Base-by-base conservation (phyloP, 2,888 invertebrate species). In the Dorcus parallelipipedus region DNA sequence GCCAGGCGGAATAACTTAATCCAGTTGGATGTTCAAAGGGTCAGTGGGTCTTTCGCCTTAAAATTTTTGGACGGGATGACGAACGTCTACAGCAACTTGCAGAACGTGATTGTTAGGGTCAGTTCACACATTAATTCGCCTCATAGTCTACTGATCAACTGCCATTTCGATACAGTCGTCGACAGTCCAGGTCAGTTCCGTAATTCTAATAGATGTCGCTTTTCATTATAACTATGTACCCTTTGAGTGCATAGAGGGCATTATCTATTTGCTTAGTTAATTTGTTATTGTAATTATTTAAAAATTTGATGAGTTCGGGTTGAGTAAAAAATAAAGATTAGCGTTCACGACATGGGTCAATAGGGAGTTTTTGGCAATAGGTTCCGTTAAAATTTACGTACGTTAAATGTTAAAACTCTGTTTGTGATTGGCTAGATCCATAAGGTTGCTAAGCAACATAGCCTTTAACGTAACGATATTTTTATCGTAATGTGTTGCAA, bases 101-200 rank as follows among this genome's bases (percentile, higher is more conserved):
- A 84, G 67, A 90, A 90, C 76, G 82, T 90, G 41, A 77, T 89
- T 49, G 89, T 86, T 20, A 85, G 83, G 74, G 78, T 90, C 59
- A 84, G 86, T 40, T 84, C 87, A 0, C 75, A 74, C 43, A 76
- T 79, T 59, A 74, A 78, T 60, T 82, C 83, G 4, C 79, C 82
- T 53, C 78, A 83, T 69, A 84, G 85, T 73, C 76, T 90, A 58
- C 77, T 91, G 59, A 79, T 91, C 58, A 91, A 91, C 75, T 91
- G 91, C 73, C 91, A 91, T 76, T 90, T 86, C 76, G 91, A 91
- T 74, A 83, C 87, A 42, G 86, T 88, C 61, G 80, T 86, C 9
- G 87, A 86, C 68, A 89, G 89, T 74, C 88, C 89, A 75, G 90
- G 89, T 87, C 75, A 76, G 71, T 70, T 17, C 26, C 9, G 8